Evolutionary conservation across 2,113 vertebrate species (phyloP).

Genomic region (Brachionichthys hirsutus): DNA sequence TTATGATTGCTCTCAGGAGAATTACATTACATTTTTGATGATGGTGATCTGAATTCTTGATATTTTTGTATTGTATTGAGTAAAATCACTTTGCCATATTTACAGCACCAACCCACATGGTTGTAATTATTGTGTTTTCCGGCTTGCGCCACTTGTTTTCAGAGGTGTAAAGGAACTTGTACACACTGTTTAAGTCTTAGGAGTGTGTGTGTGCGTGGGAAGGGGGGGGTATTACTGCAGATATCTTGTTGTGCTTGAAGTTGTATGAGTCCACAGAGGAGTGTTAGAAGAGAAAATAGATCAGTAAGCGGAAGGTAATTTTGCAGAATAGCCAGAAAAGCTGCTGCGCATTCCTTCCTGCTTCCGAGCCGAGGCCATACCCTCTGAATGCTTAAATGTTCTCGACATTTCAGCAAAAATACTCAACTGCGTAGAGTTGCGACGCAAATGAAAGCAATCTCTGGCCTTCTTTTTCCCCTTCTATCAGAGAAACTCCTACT

Average conservation of each 20-base stretch:
- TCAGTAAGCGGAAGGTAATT: not conserved
- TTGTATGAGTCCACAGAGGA: not conserved
- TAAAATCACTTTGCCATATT: too few relatives aligned
- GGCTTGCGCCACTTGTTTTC: too few relatives aligned
- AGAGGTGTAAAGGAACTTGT: too few relatives aligned
- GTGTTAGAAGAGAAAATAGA: not conserved
- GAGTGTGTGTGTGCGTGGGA: too few relatives aligned
- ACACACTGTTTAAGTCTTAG: too few relatives aligned
- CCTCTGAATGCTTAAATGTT: slow-evolving; percentile 6
- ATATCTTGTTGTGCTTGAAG: slow-evolving; percentile 13
- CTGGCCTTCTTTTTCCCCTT: slow-evolving; percentile 13
- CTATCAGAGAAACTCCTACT: slow-evolving; percentile 12
- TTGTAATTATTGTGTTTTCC: too few relatives aligned
- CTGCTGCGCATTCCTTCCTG: not conserved
- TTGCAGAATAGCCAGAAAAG: not conserved
- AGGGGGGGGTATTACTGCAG: too few relatives aligned
- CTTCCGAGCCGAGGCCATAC: not conserved
- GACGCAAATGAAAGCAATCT: slow-evolving; percentile 29
- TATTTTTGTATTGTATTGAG: too few relatives aligned
- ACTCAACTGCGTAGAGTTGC: not conserved
- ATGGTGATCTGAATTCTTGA: too few relatives aligned
- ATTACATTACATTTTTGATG: too few relatives aligned
- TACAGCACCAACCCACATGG: too few relatives aligned
- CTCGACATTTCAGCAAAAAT: slow-evolving; percentile 4
- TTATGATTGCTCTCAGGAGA: too few relatives aligned